Base-by-base conservation (phyloP, 1,140 invertebrate genomes). In the Calosoma granatense region DNA sequence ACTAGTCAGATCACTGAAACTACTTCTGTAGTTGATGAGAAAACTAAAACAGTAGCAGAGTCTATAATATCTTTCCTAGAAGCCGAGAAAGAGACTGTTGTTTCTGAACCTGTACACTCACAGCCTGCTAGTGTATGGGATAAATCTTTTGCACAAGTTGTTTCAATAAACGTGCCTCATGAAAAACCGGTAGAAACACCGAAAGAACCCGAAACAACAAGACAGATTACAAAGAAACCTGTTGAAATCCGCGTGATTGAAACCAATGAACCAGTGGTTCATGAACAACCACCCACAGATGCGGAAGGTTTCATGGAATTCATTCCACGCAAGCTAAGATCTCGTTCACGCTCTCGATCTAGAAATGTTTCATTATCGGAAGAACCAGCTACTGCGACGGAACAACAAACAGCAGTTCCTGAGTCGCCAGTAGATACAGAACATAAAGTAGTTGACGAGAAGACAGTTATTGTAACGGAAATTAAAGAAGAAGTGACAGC, bases 241-340 rank as follows among this genome's bases (percentile, higher is more conserved):
- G 41, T 47, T 47, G 9, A 47, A 47, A 47, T 47, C 4, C 17
- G 41, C 17, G 41, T 47, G 3, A 47, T 47, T 17, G 41, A 47
- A 12, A 47, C 6, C 4, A 11, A 3, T 47, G 41, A 47, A 12
- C 6, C 9, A 12, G 41, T 47, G 9, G 15, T 17, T 12, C 15
- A 11, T 47, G 55, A 57, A 62, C 30, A 53, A 67, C 17, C 47
- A 26, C 36, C 26, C 26, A 53, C 60, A 4, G 62, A 63, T 51
- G 22, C 56, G 2, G 63, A 71, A 59, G 67, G 67, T 39, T 69
- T 68, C 52, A 63, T 67, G 26, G 54, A 59, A 17, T 52, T 64
- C 2, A 2, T 54, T 22, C n/a, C n/a, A n/a, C n/a, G n/a, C n/a
- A n/a, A n/a, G n/a, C n/a, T n/a, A n/a, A n/a, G n/a, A n/a, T 21